phyloP scores from a whole-genome alignment of 2,888 invertebrate genomes.

The Pherbina coryleti region DNA sequence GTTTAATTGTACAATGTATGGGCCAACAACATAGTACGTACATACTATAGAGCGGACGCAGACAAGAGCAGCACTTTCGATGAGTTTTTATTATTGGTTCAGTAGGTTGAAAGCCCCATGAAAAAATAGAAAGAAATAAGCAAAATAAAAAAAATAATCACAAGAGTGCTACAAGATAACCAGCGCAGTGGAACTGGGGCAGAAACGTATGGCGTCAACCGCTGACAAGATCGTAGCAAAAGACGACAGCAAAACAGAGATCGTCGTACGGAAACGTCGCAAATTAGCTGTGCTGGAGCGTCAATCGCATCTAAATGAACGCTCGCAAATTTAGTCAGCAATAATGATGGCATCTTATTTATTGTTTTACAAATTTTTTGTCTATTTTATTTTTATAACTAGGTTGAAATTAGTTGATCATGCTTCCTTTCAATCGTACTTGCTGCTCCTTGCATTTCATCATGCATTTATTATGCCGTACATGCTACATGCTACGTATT shows the following conservation, averaged over 20 bases:
- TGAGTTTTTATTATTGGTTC: constrained; percentile 27
- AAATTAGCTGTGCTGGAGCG: neutral
- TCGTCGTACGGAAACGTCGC: neutral
- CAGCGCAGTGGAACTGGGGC: neutral
- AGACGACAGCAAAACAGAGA: neutral
- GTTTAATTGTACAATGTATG: too few relatives aligned
- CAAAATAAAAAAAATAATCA: neutral
- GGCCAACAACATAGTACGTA: neutral
- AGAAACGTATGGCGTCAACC: neutral
- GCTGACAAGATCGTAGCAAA: neutral
- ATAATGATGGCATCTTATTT: too few relatives aligned
- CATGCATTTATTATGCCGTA: too few relatives aligned
- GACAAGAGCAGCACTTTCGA: too few relatives aligned
- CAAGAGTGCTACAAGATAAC: neutral
- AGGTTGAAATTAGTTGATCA: too few relatives aligned
- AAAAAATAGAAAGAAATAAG: constrained; percentile 6
- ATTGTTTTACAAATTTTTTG: too few relatives aligned
- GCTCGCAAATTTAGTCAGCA: neutral
- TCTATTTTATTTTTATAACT: too few relatives aligned
- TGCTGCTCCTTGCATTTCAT: neutral
- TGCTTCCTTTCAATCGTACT: neutral
- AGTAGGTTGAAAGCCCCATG: constrained; percentile 14
- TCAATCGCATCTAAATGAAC: neutral
- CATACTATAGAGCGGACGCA: neutral
- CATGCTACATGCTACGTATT: too few relatives aligned